Evolutionary conservation across 2,888 invertebrate species (phyloP).

Genomic region (Operophtera brumata): DNA sequence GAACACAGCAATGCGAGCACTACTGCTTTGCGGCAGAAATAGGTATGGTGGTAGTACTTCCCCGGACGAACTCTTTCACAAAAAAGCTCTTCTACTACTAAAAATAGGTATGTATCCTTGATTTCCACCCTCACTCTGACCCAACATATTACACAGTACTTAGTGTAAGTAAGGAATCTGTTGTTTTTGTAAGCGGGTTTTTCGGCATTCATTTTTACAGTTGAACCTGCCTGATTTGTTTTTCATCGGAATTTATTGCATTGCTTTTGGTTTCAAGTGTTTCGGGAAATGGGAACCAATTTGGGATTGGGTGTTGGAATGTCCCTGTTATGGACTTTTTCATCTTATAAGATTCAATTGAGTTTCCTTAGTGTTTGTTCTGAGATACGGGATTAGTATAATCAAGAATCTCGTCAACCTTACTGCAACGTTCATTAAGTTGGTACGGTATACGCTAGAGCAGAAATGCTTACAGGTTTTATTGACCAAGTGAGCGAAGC

Average conservation of each 20-base stretch:
- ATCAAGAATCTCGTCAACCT: too few species aligned
- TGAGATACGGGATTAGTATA: too few species aligned
- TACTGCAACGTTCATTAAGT: too few species aligned
- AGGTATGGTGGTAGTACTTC: too few species aligned
- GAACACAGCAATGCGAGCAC: too few species aligned
- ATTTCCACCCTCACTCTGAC: conserved; percentile 1
- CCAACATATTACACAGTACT: conserved; percentile 5
- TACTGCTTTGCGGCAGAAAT: too few species aligned
- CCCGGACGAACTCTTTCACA: too few species aligned
- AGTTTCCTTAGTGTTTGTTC: conserved; percentile 2
- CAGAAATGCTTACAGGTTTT: too few species aligned
- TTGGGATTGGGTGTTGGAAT: conserved; percentile 5
- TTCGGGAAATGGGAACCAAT: conserved; percentile 13
- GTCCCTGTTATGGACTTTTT: background rate
- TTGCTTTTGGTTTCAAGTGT: conserved; percentile 15
- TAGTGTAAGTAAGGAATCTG: conserved; percentile 15
- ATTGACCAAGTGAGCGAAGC: too few species aligned
- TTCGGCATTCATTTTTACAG: conserved; percentile 19
- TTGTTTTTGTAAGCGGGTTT: conserved; percentile 14
- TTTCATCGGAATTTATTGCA: conserved; percentile 18
- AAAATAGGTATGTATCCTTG: too few species aligned
- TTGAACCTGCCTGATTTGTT: background rate
- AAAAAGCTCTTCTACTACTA: too few species aligned
- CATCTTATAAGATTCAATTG: conserved; percentile 13
- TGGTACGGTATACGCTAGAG: too few species aligned